These are phyloP conservation scores for Rhinophrynus dorsalis DNA, from an alignment of 2,797 vertebrate species.

Conservation along the genomic window DNA sequence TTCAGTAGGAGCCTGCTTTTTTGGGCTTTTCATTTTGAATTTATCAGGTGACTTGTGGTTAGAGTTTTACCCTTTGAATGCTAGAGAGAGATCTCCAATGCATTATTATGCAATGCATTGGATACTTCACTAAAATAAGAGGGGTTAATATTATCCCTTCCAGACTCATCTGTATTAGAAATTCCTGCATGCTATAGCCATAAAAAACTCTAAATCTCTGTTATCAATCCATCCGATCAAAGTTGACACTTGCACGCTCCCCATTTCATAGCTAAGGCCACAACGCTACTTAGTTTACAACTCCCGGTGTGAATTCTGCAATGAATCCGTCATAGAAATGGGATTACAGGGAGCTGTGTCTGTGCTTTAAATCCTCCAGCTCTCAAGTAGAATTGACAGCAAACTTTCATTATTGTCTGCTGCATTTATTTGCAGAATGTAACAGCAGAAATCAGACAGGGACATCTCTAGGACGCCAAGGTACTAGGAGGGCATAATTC, in stretches of 20 bases:
- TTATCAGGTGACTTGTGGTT: too few relatives aligned
- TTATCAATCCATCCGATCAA: slow-evolving; percentile 48
- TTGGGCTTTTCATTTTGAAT: too few relatives aligned
- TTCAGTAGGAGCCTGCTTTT: too few relatives aligned
- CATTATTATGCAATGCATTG: too few relatives aligned
- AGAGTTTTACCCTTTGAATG: too few relatives aligned
- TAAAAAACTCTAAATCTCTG: slow-evolving; percentile 45
- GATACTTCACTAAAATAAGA: too few relatives aligned
- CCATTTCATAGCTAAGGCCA: slow-evolving; percentile 44
- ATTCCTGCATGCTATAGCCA: slow-evolving; percentile 12
- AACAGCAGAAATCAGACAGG: slow-evolving; percentile 36
- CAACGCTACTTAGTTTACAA: slow-evolving; percentile 46
- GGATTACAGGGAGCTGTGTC: slow-evolving; percentile 43
- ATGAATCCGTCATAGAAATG: slow-evolving; percentile 50
- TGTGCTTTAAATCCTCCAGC: slow-evolving; percentile 40
- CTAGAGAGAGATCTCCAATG: too few relatives aligned
- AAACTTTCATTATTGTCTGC: slow-evolving; percentile 50
- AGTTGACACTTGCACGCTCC: slow-evolving; percentile 41
- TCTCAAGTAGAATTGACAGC: slow-evolving; percentile 48
- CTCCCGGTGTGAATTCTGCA: slow-evolving; percentile 45
- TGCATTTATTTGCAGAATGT: slow-evolving; percentile 46
- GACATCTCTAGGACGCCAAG: slow-evolving; percentile 13
- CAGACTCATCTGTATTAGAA: slow-evolving; percentile 6
- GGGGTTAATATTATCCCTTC: neutral
- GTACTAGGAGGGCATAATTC: slow-evolving; percentile 1